A percentile compares a stretch with the other conserved stretches of the same genome.
These are phyloP conservation scores for Drosophila truncata DNA, from an alignment of 1,140 invertebrate species.

Conservation along the genomic window DNA sequence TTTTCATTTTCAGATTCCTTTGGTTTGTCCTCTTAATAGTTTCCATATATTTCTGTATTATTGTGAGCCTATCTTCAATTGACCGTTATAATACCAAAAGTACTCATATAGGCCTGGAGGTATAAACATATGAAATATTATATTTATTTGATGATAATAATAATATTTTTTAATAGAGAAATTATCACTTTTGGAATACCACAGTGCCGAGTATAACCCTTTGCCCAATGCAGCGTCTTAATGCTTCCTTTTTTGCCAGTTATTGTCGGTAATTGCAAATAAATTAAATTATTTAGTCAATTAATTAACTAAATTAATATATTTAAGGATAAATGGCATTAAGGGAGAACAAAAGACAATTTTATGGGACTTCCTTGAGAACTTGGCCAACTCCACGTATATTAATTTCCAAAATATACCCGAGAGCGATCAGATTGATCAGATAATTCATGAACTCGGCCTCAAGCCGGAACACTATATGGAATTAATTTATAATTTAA, in stretches of 20 bases:
- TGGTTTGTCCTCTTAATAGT: conserved; percentile 64
- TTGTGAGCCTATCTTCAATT: conserved; percentile 67
- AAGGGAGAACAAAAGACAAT: conserved; percentile 40
- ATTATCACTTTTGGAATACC: conserved; percentile 90
- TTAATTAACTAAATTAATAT: too few species aligned
- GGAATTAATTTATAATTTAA: conserved; percentile 79
- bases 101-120: conserved; percentile 89
- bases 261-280: conserved; percentile 84
- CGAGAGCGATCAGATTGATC: conserved; percentile 49
- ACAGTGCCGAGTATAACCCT: conserved; percentile 88
- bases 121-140: conserved; percentile 10
- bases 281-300: too few species aligned
- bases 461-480: conserved; percentile 73
- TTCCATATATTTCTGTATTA: conserved; percentile 67
- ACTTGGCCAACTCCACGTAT: conserved; percentile 80
- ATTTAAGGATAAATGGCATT: conserved; percentile 34
- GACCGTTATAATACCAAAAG: conserved; percentile 73
- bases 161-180: conserved; percentile 74
- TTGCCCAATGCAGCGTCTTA: conserved; percentile 86
- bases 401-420: conserved; percentile 78
- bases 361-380: conserved; percentile 72
- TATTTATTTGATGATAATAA: conserved; percentile 83
- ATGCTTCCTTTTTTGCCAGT: conserved; percentile 79
- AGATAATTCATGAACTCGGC: conserved; percentile 40
- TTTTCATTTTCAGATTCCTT: conserved; percentile 49